Evolutionary conservation across 2,888 invertebrate species (phyloP).

Genomic region (Chloroclysta siterata): DNA sequence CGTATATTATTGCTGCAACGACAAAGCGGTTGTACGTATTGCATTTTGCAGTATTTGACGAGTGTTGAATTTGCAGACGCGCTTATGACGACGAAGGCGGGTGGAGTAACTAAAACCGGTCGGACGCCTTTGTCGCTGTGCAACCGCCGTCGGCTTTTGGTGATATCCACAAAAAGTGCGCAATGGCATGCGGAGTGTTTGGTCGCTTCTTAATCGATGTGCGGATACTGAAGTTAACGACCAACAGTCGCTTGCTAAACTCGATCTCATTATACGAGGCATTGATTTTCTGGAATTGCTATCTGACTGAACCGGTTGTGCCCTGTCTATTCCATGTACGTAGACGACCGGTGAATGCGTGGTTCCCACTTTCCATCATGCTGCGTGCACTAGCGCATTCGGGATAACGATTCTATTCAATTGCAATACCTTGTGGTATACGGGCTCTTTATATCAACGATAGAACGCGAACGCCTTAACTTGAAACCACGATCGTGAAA

Average conservation of each 20-base stretch:
- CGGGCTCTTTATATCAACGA: neutral
- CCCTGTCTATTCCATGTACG: conserved; percentile 59
- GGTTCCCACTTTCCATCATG: conserved; percentile 61
- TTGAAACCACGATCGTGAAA: neutral
- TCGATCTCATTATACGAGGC: conserved; percentile 65
- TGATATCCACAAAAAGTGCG: conserved; percentile 82
- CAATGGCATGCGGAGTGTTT: conserved; percentile 72
- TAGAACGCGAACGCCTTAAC: neutral
- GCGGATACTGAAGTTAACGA: conserved; percentile 58
- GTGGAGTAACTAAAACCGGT: conserved; percentile 79
- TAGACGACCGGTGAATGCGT: conserved; percentile 54
- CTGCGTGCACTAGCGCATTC: conserved; percentile 31
- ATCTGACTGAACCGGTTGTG: conserved; percentile 69
- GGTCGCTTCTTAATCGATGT: conserved; percentile 69
- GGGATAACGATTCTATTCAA: conserved; percentile 35
- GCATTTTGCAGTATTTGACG: conserved; percentile 77
- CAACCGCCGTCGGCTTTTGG: conserved; percentile 73
- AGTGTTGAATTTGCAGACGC: conserved; percentile 80
- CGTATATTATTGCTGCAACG: conserved; percentile 52
- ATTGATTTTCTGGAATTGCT: conserved; percentile 68
- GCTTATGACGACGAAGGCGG: conserved; percentile 69
- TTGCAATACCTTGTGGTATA: neutral
- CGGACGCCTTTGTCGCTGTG: conserved; percentile 75
- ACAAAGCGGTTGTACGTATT: conserved; percentile 57
- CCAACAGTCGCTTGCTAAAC: conserved; percentile 59